Conservation (phyloP, 2,888 invertebrate species). For the Mythimna albipuncta region DNA sequence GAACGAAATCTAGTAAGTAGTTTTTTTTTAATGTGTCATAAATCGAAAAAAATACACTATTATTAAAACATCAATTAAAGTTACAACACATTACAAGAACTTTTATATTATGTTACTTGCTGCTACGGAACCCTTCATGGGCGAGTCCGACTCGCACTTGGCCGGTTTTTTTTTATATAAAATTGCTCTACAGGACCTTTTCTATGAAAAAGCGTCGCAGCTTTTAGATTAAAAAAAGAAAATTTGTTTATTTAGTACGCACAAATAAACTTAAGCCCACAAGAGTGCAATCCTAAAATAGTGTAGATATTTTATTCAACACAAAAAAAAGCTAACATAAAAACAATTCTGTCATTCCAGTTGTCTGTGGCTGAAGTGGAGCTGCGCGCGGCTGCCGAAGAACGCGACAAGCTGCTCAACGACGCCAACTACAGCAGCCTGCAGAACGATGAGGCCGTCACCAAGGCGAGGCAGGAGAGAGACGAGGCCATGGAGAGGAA, state of each 20-base stretch:
- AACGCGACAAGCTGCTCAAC: conserved; percentile 95
- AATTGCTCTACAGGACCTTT: background rate
- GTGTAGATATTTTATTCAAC: background rate
- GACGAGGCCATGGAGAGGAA: conserved; percentile 93
- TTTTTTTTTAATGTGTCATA: too few relatives aligned
- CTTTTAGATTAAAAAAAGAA: too few relatives aligned
- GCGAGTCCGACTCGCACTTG: too few relatives aligned
- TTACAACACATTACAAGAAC: too few relatives aligned
- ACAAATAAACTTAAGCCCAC: background rate
- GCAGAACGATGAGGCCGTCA: conserved; percentile 95
- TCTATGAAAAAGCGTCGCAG: background rate
- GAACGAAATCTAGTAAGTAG: too few relatives aligned
- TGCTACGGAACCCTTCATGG: too few relatives aligned
- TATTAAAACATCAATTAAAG: too few relatives aligned
- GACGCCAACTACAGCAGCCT: conserved; percentile 94
- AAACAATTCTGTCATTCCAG: conserved; percentile 74
- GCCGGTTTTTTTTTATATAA: too few relatives aligned
- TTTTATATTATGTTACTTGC: too few relatives aligned
- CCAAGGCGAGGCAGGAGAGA: conserved; percentile 94
- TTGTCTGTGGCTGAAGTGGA: conserved; percentile 95
- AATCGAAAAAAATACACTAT: too few relatives aligned
- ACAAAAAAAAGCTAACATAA: background rate
- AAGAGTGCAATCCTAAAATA: background rate
- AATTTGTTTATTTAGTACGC: too few relatives aligned
- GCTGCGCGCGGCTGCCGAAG: conserved; percentile 94